Percentiles rank a stretch among this genome's conserved stretches.
phyloP scores from a whole-genome alignment of 2,888 invertebrate genomes.

The Tiliacea citrago region DNA sequence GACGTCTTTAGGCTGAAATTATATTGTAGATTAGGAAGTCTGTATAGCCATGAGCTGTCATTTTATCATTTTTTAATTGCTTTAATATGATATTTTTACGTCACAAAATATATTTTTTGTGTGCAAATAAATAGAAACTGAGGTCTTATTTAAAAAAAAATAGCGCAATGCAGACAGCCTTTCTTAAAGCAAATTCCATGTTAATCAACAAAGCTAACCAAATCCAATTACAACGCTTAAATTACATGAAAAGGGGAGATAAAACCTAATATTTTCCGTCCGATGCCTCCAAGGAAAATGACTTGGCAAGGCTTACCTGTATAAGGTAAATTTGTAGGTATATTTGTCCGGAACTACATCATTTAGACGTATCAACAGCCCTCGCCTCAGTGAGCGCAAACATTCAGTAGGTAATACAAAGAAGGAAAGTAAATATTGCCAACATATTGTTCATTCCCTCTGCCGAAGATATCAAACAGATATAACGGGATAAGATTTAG shows the following conservation, averaged over 20 bases:
- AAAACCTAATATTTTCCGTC: conserved; percentile 45
- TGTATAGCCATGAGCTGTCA: conserved; percentile 17
- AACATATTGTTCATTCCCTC: conserved; percentile 50
- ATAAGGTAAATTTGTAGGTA: conserved; percentile 57
- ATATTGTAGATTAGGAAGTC: conserved; percentile 5
- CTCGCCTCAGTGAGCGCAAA: conserved; percentile 60
- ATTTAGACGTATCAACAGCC: conserved; percentile 56
- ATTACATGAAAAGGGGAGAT: conserved; percentile 42
- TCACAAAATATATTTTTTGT: conserved; percentile 1
- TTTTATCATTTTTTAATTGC: conserved; percentile 26
- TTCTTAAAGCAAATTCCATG: neutral
- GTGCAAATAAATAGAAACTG: neutral
- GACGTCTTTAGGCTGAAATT: too few species aligned
- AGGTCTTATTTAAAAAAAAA: neutral
- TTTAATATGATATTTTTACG: neutral
- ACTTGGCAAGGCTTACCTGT: conserved; percentile 54
- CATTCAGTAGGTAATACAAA: conserved; percentile 51
- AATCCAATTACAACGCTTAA: conserved; percentile 29
- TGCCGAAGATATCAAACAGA: conserved; percentile 56
- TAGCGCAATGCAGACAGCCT: neutral
- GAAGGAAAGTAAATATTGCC: conserved; percentile 48
- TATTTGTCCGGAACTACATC: conserved; percentile 56
- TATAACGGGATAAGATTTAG: conserved; percentile 56
- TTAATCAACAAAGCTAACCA: conserved; percentile 22
- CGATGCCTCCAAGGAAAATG: conserved; percentile 49